Base-by-base conservation (phyloP, 2,888 invertebrate species). In the Rhamnusium bicolor region DNA sequence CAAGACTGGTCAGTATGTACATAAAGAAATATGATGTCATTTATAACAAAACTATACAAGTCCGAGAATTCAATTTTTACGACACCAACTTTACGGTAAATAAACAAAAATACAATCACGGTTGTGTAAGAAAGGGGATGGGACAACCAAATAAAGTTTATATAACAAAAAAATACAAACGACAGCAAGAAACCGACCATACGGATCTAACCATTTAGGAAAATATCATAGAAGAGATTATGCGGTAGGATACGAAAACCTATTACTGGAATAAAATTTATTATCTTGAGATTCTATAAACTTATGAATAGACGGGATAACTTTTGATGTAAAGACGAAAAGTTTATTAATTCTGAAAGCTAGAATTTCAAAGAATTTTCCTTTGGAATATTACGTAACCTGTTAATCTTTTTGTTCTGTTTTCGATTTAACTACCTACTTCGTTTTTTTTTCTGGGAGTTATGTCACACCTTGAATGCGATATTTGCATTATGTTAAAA, bases 41-140 rank as follows among this genome's bases (percentile, higher is more conserved):
- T 56, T 27, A 56, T 56, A 56, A 56, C 27, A 56, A 56, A 56
- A 14, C n/a, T n/a, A 56, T 56, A 56, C n/a, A 14, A 56, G 54
- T 7, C 12, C 54, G n/a, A 27, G n/a, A 14, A 8, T 14, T 27
- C 27, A 27, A 12, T 40, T n/a, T 12, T 40, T 12, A 40, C 40
- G n/a, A 40, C 40, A 40, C 40, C 40, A 40, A 40, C 40, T 40
- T 40, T 56, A 12, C 27, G 54, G 27, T 8, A 27, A 56, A 56
- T 56, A 14, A 27, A 56, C 24, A 56, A 27, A 56, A 6, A 56
- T 56, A 56, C 27, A 56, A 56, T 27, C 14, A 27, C 24, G 24
- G 24, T 24, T 18, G 21, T 56, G 27, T 27, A 56, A 56, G 24
- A 6, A 27, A 56, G 4, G 1, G 54, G 12, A n/a, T 19, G 12